Base-by-base conservation (phyloP, 2,888 invertebrate genomes). In the Trichacis sp. region DNA sequence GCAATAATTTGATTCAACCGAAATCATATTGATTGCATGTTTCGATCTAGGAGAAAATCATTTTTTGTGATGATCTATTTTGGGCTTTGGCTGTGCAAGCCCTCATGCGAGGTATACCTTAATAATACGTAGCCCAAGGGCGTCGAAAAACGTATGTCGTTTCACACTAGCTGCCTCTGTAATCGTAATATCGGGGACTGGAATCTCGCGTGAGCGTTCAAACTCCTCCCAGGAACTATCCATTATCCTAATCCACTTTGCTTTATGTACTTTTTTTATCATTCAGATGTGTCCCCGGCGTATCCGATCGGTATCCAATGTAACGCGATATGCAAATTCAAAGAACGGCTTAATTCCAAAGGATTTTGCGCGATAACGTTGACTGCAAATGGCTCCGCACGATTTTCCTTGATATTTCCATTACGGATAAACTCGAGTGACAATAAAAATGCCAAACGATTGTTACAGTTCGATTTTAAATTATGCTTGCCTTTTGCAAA, bases 191-290 rank as follows among this genome's bases (percentile, higher is more conserved):
- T 69, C 69, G 40, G 53, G 50, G 49, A 51, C 65, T 64, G 45
- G 54, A 63, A 73, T 76, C 74, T 76, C 73, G 59, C 57, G 63
- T 59, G 56, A 70, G 72, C 24, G 74, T 73, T 73, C 64, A 68
- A 73, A 65, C 69, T 64, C 70, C 74, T 75, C 68, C 70, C 71
- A 67, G 68, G 67, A 40, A 59, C 73, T 77, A 80, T 80, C 77
- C 78, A 80, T 81, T 81, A 79, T 76, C 66, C 72, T 76, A 77
- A 79, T 80, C 78, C 81, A 78, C 81, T 81, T 80, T 77, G 74
- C 81, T 58, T 72, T 59, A 56, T 55, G 67, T 66, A 72, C 63
- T 62, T 45, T 68, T 72, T 74, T 75, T 73, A 73, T 74, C 67
- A 74, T 73, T 73, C 66, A 73, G 66, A 61, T 54, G 33, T 11